Conservation (phyloP, 2,888 invertebrate genomes). For the Drosophila mayaguana region DNA sequence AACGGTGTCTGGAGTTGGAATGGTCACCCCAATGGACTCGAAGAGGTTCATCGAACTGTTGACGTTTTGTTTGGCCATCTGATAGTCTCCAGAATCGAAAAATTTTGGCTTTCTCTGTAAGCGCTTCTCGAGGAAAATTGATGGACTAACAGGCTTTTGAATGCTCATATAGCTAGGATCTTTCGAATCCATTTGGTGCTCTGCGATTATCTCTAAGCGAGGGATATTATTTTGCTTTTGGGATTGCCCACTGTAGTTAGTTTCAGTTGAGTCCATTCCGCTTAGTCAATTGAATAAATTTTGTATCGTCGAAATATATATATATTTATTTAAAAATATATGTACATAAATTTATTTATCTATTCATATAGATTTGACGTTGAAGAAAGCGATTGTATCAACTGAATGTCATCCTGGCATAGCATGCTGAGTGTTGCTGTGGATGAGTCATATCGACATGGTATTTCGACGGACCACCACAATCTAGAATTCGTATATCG, state of each 20-base stretch:
- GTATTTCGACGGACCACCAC: slow-evolving; percentile 36
- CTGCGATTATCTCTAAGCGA: slow-evolving; percentile 94
- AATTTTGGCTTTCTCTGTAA: slow-evolving; percentile 99
- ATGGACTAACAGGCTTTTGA: slow-evolving; percentile 91
- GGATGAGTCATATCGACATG: slow-evolving; percentile 8
- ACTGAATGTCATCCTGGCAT: slow-evolving; percentile 18
- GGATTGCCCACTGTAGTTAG: slow-evolving; percentile 21
- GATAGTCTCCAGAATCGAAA: slow-evolving; percentile 99
- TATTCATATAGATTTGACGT: neutral
- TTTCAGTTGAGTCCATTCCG: slow-evolving; percentile 69
- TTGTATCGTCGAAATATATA: neutral
- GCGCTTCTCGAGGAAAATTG: slow-evolving; percentile 96
- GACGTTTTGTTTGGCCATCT: slow-evolving; percentile 98
- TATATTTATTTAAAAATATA: neutral
- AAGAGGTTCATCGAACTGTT: slow-evolving; percentile 87
- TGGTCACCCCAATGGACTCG: slow-evolving; percentile 93
- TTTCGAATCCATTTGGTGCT: slow-evolving; percentile 96
- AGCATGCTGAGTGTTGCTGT: neutral
- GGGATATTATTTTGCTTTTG: slow-evolving; percentile 85
- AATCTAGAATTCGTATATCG: slow-evolving; percentile 37
- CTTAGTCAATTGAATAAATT: neutral
- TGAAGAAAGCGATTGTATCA: neutral
- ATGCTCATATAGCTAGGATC: slow-evolving; percentile 90
- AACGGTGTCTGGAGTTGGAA: slow-evolving; percentile 97
- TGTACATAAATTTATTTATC: too few species aligned